Conservation (phyloP, 2,797 vertebrate genomes). For the Poeciliopsis infans region DNA sequence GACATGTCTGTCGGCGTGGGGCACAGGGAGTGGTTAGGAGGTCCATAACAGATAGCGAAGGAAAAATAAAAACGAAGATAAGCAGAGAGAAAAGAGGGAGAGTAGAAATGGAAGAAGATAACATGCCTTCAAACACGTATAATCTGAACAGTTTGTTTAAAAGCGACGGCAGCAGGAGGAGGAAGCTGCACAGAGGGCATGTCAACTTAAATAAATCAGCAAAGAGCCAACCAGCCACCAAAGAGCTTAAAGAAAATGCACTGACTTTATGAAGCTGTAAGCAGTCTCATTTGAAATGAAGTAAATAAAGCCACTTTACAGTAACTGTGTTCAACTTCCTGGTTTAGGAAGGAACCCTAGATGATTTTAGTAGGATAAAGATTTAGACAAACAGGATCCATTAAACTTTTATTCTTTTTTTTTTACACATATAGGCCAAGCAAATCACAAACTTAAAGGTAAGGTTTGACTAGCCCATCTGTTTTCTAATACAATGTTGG, state of each 20-base stretch:
- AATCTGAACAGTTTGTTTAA: constrained; percentile 41
- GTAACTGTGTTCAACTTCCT: background rate
- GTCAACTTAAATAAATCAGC: constrained; percentile 53
- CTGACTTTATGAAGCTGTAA: constrained; percentile 43
- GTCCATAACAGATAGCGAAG: constrained; percentile 72
- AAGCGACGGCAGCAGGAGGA: constrained; percentile 51
- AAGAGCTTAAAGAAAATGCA: constrained; percentile 43
- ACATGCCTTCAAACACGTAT: constrained; percentile 76
- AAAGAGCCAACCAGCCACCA: constrained; percentile 47
- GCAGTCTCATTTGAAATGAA: constrained; percentile 49
- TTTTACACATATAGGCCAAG: background rate
- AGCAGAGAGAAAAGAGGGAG: constrained; percentile 53
- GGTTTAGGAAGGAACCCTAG: background rate
- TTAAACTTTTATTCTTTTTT: background rate
- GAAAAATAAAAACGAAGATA: constrained; percentile 32
- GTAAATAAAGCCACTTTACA: background rate
- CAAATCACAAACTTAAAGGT: background rate
- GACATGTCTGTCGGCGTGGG: constrained; percentile 82
- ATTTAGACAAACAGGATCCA: background rate
- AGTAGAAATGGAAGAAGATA: constrained; percentile 78
- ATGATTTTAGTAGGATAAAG: background rate
- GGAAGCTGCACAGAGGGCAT: constrained; percentile 46
- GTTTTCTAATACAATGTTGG: background rate
- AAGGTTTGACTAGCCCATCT: background rate
- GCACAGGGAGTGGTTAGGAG: constrained; percentile 55